phyloP scores from a whole-genome alignment of 2,113 vertebrate genomes.

The Cryptomyrus ogoouensis region DNA sequence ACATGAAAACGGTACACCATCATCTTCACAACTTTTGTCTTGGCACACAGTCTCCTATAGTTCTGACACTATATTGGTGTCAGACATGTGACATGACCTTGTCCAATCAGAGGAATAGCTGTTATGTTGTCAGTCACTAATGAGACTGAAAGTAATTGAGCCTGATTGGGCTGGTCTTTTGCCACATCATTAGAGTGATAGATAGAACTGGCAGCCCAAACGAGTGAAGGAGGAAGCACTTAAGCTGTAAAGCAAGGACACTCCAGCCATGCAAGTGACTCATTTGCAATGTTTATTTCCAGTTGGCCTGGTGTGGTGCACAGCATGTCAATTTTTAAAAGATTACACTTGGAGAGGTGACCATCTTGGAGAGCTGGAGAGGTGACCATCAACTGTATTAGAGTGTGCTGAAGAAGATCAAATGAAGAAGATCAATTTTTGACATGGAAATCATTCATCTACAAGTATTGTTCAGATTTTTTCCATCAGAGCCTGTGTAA shows the following conservation, averaged over 20 bases:
- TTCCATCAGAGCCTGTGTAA: neutral
- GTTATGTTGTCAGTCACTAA: slow-evolving; percentile 76
- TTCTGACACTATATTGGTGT: neutral
- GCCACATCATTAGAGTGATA: slow-evolving; percentile 82
- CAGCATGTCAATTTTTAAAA: slow-evolving; percentile 37
- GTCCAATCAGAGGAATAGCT: slow-evolving; percentile 59
- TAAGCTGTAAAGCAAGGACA: slow-evolving; percentile 71
- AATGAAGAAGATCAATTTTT: slow-evolving; percentile 26
- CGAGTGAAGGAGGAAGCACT: slow-evolving; percentile 60
- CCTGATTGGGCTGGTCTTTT: slow-evolving; percentile 78
- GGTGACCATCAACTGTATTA: slow-evolving; percentile 28
- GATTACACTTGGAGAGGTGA: slow-evolving; percentile 16
- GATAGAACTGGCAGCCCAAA: slow-evolving; percentile 72
- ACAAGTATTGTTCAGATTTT: neutral
- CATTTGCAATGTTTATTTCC: slow-evolving; percentile 48
- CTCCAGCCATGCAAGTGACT: slow-evolving; percentile 53
- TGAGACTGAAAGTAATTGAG: slow-evolving; percentile 81
- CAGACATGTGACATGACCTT: slow-evolving; percentile 52
- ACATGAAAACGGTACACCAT: neutral
- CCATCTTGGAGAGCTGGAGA: slow-evolving; percentile 9
- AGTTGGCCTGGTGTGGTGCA: slow-evolving; percentile 31
- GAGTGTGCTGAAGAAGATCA: slow-evolving; percentile 36
- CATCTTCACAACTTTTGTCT: neutral
- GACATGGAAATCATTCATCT: neutral
- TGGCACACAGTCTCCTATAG: neutral